These are phyloP conservation scores for Notocelia uddmanniana DNA, from an alignment of 2,888 invertebrate genomes.

Conservation along the genomic window DNA sequence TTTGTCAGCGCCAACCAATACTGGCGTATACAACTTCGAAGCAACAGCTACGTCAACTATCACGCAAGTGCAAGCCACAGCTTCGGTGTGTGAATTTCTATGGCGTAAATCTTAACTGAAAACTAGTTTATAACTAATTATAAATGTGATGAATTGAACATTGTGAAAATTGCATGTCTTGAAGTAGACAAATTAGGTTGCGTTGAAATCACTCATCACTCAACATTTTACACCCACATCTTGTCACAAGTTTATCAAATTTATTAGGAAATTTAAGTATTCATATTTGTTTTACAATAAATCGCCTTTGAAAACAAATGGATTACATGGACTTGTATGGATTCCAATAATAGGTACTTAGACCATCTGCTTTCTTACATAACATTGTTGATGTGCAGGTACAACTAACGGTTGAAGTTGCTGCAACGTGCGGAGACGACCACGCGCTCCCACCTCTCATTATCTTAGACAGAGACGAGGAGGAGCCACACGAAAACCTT, in stretches of 20 bases:
- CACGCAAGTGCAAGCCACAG: slow-evolving; percentile 60
- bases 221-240: slow-evolving; percentile 1
- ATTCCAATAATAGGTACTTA: too few species aligned
- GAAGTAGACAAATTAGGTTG: background rate
- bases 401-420: slow-evolving; percentile 64
- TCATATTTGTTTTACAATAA: too few species aligned
- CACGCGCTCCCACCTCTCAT: slow-evolving; percentile 69
- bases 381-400: slow-evolving; percentile 60
- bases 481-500: slow-evolving; percentile 67
- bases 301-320: too few species aligned
- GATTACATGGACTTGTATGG: too few species aligned
- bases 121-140: background rate
- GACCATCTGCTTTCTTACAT: background rate
- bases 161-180: background rate
- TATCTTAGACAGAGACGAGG: slow-evolving; percentile 74
- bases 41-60: slow-evolving; percentile 68
- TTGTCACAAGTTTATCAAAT: background rate
- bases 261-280: background rate
- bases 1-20: slow-evolving; percentile 65
- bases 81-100: slow-evolving; percentile 60
- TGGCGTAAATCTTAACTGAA: background rate
- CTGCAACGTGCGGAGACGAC: slow-evolving; percentile 59
- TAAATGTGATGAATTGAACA: background rate
- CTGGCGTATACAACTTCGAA: slow-evolving; percentile 67
- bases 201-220: background rate